These are phyloP conservation scores for Hylaea fasciaria DNA, from an alignment of 2,888 invertebrate genomes.

Conservation along the genomic window DNA sequence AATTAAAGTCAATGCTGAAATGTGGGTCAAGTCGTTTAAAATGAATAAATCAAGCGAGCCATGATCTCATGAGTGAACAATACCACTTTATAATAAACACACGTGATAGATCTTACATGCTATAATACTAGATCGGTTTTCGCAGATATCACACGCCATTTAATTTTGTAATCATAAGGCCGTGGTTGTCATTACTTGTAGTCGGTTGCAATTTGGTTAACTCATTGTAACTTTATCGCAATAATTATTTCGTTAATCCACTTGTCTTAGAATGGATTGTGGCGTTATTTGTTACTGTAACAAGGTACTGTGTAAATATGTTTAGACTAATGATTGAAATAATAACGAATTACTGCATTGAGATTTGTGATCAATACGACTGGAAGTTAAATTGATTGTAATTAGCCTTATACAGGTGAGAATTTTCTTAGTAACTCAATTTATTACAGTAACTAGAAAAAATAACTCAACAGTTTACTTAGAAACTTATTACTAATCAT, in stretches of 20 bases:
- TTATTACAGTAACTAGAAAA: neutral
- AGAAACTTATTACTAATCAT: neutral
- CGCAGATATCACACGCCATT: constrained; percentile 31
- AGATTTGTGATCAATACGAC: constrained; percentile 17
- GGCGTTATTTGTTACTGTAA: neutral
- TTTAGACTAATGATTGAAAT: neutral
- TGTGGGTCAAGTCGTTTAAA: constrained; percentile 82
- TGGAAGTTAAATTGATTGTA: constrained; percentile 1
- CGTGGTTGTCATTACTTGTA: constrained; percentile 68
- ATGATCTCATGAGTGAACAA: constrained; percentile 74
- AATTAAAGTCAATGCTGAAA: constrained; percentile 82
- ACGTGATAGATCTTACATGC: constrained; percentile 50
- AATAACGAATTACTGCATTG: constrained; percentile 11
- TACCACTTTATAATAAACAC: constrained; percentile 40
- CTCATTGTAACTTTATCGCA: constrained; percentile 12
- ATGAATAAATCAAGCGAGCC: constrained; percentile 81
- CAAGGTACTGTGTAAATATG: too few species aligned
- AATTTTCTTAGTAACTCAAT: neutral
- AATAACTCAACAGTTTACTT: neutral
- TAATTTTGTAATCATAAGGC: constrained; percentile 59
- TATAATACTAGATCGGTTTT: constrained; percentile 49
- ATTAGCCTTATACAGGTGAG: neutral
- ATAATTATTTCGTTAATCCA: neutral
- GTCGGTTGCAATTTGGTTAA: constrained; percentile 4
- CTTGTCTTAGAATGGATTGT: neutral